These are phyloP conservation scores for Dendrolimus houi DNA, from an alignment of 2,888 invertebrate species.

Conservation along the genomic window DNA sequence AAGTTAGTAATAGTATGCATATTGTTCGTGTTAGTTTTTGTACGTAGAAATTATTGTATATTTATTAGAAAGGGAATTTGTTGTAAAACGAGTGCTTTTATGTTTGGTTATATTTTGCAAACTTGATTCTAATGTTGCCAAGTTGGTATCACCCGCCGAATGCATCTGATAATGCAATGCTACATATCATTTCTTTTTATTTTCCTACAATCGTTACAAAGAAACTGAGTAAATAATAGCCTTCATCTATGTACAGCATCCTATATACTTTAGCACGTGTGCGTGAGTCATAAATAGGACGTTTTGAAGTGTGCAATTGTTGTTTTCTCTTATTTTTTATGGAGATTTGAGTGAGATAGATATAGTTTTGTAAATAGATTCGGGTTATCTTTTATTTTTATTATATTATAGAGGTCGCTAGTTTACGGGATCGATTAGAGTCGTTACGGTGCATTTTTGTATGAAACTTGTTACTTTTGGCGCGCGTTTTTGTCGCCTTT, in stretches of 20 bases:
- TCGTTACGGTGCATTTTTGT: background rate
- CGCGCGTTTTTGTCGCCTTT: background rate
- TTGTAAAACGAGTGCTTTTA: slow-evolving; percentile 21
- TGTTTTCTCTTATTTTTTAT: slow-evolving; percentile 9
- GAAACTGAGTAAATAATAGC: slow-evolving; percentile 23
- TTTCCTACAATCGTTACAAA: slow-evolving; percentile 34
- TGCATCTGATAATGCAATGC: slow-evolving; percentile 20
- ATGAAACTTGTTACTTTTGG: background rate
- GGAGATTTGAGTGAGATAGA: slow-evolving; percentile 5
- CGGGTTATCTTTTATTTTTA: slow-evolving; percentile 15
- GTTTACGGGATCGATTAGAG: background rate
- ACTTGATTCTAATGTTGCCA: slow-evolving; percentile 33
- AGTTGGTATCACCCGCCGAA: slow-evolving; percentile 34
- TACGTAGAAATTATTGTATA: background rate
- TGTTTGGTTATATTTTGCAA: slow-evolving; percentile 30
- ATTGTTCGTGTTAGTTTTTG: no score
- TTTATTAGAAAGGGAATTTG: background rate
- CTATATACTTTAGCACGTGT: slow-evolving; percentile 23
- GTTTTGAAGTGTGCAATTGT: slow-evolving; percentile 21
- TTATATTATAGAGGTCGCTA: background rate
- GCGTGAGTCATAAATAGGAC: slow-evolving; percentile 20
- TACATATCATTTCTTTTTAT: slow-evolving; percentile 23
- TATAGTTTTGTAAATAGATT: slow-evolving; percentile 5
- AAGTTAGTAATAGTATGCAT: no score
- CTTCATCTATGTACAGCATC: slow-evolving; percentile 20